These are phyloP conservation scores for Cremastobaeus sp. DNA, from an alignment of 2,888 invertebrate genomes.

Conservation along the genomic window DNA sequence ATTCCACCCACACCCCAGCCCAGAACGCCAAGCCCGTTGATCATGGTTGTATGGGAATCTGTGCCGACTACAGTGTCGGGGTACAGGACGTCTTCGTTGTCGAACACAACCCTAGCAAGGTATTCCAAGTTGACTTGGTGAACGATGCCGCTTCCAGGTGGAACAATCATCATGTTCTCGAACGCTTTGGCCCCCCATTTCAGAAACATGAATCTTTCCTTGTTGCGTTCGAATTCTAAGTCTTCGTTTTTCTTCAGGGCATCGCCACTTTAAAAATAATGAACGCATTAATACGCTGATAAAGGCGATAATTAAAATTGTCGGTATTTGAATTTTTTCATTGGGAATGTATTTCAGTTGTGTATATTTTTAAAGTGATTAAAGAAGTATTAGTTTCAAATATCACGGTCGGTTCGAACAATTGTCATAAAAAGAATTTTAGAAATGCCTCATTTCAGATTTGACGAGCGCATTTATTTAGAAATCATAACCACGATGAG, in stretches of 20 bases:
- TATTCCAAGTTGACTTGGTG: constrained; percentile 97
- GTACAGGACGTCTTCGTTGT: constrained; percentile 83
- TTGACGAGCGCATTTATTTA: too few species aligned
- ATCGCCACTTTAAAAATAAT: constrained; percentile 82
- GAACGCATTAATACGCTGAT: not conserved
- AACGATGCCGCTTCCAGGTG: constrained; percentile 98
- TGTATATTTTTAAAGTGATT: too few species aligned
- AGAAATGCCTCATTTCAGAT: too few species aligned
- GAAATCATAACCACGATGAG: too few species aligned
- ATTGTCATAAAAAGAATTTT: too few species aligned
- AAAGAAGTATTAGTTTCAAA: too few species aligned
- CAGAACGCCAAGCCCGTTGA: constrained; percentile 96
- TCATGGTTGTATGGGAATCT: constrained; percentile 99
- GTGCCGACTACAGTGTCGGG: constrained; percentile 98
- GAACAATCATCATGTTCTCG: constrained; percentile 97
- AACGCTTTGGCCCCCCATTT: constrained; percentile 99
- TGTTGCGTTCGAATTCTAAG: constrained; percentile 96
- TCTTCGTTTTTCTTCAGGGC: constrained; percentile 95
- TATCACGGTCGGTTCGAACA: too few species aligned
- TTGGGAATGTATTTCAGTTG: too few species aligned
- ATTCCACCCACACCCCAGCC: constrained; percentile 99
- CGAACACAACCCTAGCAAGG: constrained; percentile 93
- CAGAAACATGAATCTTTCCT: constrained; percentile 95
- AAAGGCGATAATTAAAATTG: constrained; percentile 1
- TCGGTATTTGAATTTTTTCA: too few species aligned